Evolutionary conservation across 2,797 vertebrate genomes (phyloP).

Genomic region (Parambassis ranga): DNA sequence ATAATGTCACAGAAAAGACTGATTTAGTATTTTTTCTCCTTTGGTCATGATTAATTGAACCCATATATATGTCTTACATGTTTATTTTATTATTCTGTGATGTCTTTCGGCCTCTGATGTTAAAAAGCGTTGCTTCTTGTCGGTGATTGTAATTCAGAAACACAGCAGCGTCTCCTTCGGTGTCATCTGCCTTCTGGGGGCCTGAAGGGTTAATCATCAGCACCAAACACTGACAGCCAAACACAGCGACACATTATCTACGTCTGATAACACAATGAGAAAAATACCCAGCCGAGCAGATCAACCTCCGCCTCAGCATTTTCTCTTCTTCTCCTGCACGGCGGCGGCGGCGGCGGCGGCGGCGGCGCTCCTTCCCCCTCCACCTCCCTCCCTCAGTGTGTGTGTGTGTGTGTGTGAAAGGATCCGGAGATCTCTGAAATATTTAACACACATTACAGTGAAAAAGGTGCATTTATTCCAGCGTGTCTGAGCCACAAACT

Average conservation of each 20-base stretch:
- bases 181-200: slow-evolving; percentile 10
- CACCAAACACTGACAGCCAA: not conserved
- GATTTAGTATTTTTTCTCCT: too few species aligned
- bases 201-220: not conserved
- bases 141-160: too few species aligned
- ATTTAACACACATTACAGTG: slow-evolving; percentile 48
- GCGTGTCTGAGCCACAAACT: slow-evolving; percentile 40
- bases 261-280: slow-evolving; percentile 16
- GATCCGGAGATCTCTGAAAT: slow-evolving; percentile 41
- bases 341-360: too few species aligned
- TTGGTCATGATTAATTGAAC: too few species aligned
- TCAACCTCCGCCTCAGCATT: slow-evolving; percentile 32
- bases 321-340: slow-evolving; percentile 8
- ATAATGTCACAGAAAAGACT: too few species aligned
- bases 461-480: slow-evolving; percentile 60
- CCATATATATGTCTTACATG: too few species aligned
- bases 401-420: slow-evolving; percentile 8
- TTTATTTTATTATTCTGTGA: too few species aligned
- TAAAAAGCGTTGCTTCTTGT: too few species aligned
- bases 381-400: not conserved
- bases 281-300: slow-evolving; percentile 2
- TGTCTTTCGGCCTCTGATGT: too few species aligned
- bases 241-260: slow-evolving; percentile 7
- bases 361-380: not conserved
- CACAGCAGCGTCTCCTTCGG: not conserved